Evolutionary conservation across 2,797 vertebrate species (phyloP), one percentile per base, ranked within the genome.

Genomic region (Gobionotothen gibberifrons): DNA sequence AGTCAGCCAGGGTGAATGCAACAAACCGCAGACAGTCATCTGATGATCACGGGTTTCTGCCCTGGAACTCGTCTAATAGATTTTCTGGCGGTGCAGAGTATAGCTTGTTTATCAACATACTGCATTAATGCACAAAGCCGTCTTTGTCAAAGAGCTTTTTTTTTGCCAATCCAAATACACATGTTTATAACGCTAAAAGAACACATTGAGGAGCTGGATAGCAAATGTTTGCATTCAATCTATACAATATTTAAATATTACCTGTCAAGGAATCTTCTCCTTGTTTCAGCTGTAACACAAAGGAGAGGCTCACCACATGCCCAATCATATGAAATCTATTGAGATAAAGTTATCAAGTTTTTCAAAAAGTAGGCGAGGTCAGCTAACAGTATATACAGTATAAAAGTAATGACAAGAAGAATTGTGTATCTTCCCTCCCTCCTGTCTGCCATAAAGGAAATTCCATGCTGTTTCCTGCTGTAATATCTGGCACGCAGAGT

Each of bases 31-130:
- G 70, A 64, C 81, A 62, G 65, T 68, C 75, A 83, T 83, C 59
- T 57, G 74, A 84, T 83, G 58, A 76, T 77, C 76, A 83, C n/a
- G 69, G 72, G 75, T 65, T 70, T 13, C 53, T 69, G 76, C 72
- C 4, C 64, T 26, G 22, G 22, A 26, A 3, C 22, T 12, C 26
- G 61, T 40, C 58, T 65, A 69, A 78, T 73, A 56, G 56, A 78
- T 29, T 61, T 2, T 16, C 61, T 51, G 56, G 54, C 26, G 4
- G 5, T 4, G 47, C 13, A 46, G n/a, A 13, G 39, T 52, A 51
- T 32, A 40, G 69, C 59, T 44, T 46, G 74, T 83, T 77, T 58
- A 43, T 49, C n/a, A 59, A 60, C 59, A 9, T 53, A 1, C 15
- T 56, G 29, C 53, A 19, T 72, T 81, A 15, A 72, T 16, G 19